Percentiles rank a stretch among this genome's conserved stretches.
These are phyloP conservation scores for Barypeithes pellucidus DNA, from an alignment of 2,888 invertebrate species.

Conservation along the genomic window DNA sequence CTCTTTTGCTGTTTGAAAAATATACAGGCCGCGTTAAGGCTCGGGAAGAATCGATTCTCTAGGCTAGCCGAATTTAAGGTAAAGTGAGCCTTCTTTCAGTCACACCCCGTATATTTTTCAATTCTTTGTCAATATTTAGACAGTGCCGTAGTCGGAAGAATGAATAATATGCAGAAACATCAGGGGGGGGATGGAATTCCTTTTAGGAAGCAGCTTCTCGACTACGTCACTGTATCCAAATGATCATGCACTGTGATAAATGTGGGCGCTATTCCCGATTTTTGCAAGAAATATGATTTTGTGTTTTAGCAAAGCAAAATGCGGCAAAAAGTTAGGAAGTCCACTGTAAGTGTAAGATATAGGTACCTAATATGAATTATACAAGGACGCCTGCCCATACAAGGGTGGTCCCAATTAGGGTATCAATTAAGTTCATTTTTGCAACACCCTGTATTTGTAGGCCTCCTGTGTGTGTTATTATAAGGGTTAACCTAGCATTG, in stretches of 20 bases:
- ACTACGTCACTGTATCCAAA: not conserved
- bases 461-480: not conserved
- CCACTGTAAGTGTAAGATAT: constrained; percentile 47
- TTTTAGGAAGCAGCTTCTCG: too few species aligned
- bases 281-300: constrained; percentile 10
- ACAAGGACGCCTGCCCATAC: not conserved
- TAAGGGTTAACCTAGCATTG: not conserved
- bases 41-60: not conserved
- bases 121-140: too few species aligned
- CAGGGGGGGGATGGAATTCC: too few species aligned
- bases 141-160: too few species aligned
- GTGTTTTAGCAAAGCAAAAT: constrained; percentile 31
- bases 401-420: not conserved
- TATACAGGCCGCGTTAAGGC: constrained; percentile 6
- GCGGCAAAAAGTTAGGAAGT: constrained; percentile 30
- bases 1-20: not conserved
- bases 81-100: not conserved
- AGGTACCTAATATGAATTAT: too few species aligned
- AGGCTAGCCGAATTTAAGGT: too few species aligned
- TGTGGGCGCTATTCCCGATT: constrained; percentile 30
- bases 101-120: constrained; percentile 11
- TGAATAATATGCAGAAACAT: too few species aligned
- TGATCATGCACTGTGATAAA: constrained; percentile 37
- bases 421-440: not conserved
- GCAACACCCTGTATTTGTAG: not conserved